Percentiles rank a stretch among this genome's conserved stretches.
phyloP scores from a whole-genome alignment of 2,888 invertebrate species.

The Onchidella celtica region DNA sequence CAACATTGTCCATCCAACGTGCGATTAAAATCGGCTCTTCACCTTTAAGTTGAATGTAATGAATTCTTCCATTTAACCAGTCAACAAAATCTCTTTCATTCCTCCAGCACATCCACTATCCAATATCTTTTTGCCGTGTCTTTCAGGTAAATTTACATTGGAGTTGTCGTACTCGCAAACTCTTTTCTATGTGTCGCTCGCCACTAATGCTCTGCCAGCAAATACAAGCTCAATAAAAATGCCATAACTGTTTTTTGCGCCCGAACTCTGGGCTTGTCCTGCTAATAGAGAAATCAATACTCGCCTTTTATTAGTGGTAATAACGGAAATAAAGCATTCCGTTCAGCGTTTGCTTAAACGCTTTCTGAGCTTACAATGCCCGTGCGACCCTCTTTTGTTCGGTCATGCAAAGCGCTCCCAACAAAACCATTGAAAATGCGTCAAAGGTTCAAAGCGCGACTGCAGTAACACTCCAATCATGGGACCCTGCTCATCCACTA shows the following conservation, averaged over 20 bases:
- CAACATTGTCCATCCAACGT: slow-evolving; percentile 10
- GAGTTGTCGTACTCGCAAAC: background rate
- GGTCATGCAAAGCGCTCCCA: background rate
- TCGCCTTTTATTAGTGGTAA: slow-evolving; percentile 25
- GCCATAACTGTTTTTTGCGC: slow-evolving; percentile 31
- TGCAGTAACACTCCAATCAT: background rate
- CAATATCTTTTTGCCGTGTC: slow-evolving; percentile 30
- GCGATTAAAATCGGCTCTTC: slow-evolving; percentile 25
- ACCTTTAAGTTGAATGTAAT: slow-evolving; percentile 28
- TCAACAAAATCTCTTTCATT: slow-evolving; percentile 30
- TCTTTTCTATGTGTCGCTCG: slow-evolving; percentile 11
- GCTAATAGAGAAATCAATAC: slow-evolving; percentile 32
- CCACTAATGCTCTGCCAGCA: slow-evolving; percentile 14
- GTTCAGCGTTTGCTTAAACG: slow-evolving; percentile 30
- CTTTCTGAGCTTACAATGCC: slow-evolving; percentile 15
- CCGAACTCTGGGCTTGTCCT: background rate
- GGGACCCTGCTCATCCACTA: background rate
- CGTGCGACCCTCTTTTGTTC: slow-evolving; percentile 37
- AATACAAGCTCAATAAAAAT: slow-evolving; percentile 21
- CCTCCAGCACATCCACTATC: background rate
- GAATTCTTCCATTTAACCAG: slow-evolving; percentile 40
- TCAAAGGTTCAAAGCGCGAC: slow-evolving; percentile 14
- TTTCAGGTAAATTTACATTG: slow-evolving; percentile 29
- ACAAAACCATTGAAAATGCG: slow-evolving; percentile 25
- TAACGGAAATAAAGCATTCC: slow-evolving; percentile 33